Evolutionary conservation across 2,888 invertebrate species (phyloP).

Genomic region (Xanthia togata): DNA sequence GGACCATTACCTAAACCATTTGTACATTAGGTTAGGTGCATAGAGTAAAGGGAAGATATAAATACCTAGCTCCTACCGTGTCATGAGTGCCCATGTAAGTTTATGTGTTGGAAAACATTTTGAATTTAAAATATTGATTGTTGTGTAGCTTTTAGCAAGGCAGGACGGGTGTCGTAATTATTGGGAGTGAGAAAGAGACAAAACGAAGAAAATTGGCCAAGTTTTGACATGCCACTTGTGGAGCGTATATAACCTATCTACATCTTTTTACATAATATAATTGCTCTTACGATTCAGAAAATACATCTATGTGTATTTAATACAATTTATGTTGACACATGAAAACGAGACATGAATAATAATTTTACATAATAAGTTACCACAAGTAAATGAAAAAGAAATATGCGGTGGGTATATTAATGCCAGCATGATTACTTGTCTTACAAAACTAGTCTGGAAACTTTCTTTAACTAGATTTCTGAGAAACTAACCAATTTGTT

Average conservation of each 20-base stretch:
- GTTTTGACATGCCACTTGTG: background rate
- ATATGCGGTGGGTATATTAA: conserved; percentile 15
- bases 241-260: background rate
- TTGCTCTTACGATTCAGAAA: conserved; percentile 21
- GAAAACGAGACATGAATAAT: conserved; percentile 6
- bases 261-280: background rate
- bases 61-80: background rate
- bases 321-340: background rate
- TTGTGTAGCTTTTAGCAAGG: background rate
- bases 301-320: background rate
- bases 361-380: background rate
- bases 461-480: conserved; percentile 25
- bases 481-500: background rate
- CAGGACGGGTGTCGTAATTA: background rate
- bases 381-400: conserved; percentile 6
- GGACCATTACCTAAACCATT: conserved; percentile 62
- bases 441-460: conserved; percentile 4
- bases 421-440: conserved; percentile 17
- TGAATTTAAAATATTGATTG: background rate
- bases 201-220: no score
- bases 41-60: conserved; percentile 33
- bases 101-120: background rate
- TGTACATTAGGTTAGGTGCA: conserved; percentile 33
- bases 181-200: no score
- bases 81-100: background rate